Evolutionary conservation across 2,888 invertebrate species (phyloP).

Genomic region (Dryococelus australis): DNA sequence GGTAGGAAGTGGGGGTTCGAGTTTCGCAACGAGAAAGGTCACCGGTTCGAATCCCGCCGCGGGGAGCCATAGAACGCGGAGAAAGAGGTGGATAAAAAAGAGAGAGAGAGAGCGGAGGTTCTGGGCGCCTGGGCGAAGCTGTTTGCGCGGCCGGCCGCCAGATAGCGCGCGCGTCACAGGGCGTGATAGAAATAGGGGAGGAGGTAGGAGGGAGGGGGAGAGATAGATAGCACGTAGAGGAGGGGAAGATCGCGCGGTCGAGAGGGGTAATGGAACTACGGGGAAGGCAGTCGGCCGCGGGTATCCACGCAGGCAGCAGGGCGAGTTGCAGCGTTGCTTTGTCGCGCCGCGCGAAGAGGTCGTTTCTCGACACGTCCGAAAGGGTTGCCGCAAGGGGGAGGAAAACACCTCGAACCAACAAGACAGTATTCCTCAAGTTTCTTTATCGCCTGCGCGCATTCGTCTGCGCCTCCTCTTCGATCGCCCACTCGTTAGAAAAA

Average conservation of each 20-base stretch:
- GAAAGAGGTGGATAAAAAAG: no score
- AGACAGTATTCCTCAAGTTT: background rate
- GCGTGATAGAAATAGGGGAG: background rate
- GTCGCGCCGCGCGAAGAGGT: background rate
- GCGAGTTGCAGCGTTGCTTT: background rate
- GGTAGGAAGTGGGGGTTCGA: no score
- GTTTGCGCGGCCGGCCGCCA: conserved; percentile 12
- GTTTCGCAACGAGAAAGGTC: background rate
- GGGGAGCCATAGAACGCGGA: background rate
- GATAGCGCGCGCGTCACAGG: conserved; percentile 26
- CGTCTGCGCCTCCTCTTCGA: no score
- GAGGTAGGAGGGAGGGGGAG: background rate
- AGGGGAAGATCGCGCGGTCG: background rate
- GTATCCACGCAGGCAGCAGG: background rate
- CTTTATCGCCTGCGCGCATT: background rate
- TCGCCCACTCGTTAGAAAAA: background rate
- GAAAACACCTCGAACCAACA: background rate
- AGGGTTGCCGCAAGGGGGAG: background rate
- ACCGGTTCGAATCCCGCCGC: background rate
- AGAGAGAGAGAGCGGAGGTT: background rate
- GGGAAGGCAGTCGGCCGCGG: conserved; percentile 24
- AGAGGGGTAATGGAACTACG: background rate
- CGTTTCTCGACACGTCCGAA: background rate
- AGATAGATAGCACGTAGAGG: background rate
- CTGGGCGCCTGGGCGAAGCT: background rate